Evolutionary conservation across 2,797 vertebrate genomes (phyloP), one percentile per base, ranked within the genome.

Genomic region (Peromyscus eremicus): DNA sequence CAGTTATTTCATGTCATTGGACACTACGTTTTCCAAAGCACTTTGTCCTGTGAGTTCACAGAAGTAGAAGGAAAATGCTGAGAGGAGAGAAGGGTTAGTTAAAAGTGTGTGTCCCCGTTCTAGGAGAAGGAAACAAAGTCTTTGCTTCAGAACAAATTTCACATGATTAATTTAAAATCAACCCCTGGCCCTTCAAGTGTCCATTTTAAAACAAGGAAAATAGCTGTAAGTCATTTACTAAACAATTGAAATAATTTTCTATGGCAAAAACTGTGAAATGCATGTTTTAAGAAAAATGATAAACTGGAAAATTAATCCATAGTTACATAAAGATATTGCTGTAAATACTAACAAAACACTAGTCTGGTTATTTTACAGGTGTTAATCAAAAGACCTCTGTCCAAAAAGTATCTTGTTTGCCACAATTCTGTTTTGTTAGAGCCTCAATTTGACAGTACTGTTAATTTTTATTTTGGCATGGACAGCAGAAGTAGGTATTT

Each of bases 191-290:
- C n/a, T 94, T 93, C 25, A 55, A 11, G 25, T 95, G 94, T 95
- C 17, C 32, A 29, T 64, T 96, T 84, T 92, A 19, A 55, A 95
- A 34, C 13, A 49, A 87, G n/a, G 37, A 68, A 94, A 96, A 52
- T 21, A 90, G 6, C 27, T 37, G 0, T 87, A 94, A 92, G 81
- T 90, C 29, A 90, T 29, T 83, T 81, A 92, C 14, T 71, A 70
- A 81, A 60, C 10, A 57, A 17, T 88, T 82, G 80, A 94, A 91
- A 88, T 60, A 19, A 0, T 37, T 87, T 85, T 90, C 21, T 71
- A 19, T 2, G 96, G 34, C 34, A 76, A 95, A 94, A 52, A 8
- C 2, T 91, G 92, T n/a, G 76, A 92, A 96, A 37, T 89, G 7
- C 62, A 64, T 40, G 23, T 27, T 75, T 46, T 73, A 85, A 84